Conservation (phyloP, 2,113 vertebrate genomes). For the Ovis aries region ARS-UI_Ramb_v3.0 NC_056072.1:40108501-40109000, state of each 20-base stretch:
- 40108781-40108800: not conserved
- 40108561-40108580: not conserved
- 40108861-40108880: not conserved
- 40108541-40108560: not conserved
- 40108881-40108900: not conserved
- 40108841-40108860: not conserved
- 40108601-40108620: not conserved
- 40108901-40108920: not conserved
- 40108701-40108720: not conserved
- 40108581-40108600: not conserved
- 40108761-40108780: not conserved
- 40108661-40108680: not conserved
- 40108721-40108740: not conserved
- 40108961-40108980: not conserved
- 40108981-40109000: not conserved
- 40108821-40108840: not conserved
- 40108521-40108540: not conserved
- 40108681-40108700: not conserved
- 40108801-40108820: not conserved
- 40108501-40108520: constrained; percentile 5
- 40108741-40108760: not conserved
- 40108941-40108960: not conserved
- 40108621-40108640: not conserved
- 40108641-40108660: not conserved
- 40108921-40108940: not conserved